Evolutionary conservation across 1,140 invertebrate species (phyloP).

Genomic region (Nomia melanderi): DNA sequence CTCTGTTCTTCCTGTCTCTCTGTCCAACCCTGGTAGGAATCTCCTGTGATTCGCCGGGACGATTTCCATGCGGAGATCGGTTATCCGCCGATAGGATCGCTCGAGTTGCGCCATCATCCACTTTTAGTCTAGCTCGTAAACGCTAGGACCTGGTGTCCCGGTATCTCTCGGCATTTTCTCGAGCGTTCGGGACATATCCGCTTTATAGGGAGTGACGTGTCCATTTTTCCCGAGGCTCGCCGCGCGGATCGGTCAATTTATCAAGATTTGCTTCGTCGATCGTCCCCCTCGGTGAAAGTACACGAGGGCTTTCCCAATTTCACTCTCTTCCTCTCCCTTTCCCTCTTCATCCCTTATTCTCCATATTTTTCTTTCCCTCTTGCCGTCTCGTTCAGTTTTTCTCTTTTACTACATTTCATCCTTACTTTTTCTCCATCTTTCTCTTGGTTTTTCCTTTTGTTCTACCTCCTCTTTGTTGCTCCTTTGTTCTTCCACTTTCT

Average conservation of each 20-base stretch:
- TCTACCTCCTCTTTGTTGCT: too few relatives aligned
- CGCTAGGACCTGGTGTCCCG: too few relatives aligned
- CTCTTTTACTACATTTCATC: too few relatives aligned
- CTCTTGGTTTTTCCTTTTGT: too few relatives aligned
- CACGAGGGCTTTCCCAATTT: background rate
- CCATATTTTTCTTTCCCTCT: too few relatives aligned
- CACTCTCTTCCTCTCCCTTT: background rate
- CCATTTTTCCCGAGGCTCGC: constrained; percentile 35
- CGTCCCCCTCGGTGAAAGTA: constrained; percentile 6
- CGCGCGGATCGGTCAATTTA: constrained; percentile 49
- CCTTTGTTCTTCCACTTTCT: too few relatives aligned
- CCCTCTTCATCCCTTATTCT: background rate
- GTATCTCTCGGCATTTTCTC: background rate
- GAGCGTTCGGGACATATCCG: background rate
- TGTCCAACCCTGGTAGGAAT: background rate
- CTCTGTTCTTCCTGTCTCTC: too few relatives aligned
- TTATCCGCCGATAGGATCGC: background rate
- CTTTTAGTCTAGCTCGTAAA: background rate
- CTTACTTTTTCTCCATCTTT: too few relatives aligned
- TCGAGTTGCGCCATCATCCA: background rate
- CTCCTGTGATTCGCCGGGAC: constrained; percentile 66
- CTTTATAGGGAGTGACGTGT: constrained; percentile 46
- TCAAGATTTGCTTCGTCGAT: constrained; percentile 54
- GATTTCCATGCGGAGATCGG: constrained; percentile 47
- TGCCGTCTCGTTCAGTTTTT: too few relatives aligned